Conservation (phyloP, 1,140 invertebrate genomes). For the Ostrea edulis region DNA sequence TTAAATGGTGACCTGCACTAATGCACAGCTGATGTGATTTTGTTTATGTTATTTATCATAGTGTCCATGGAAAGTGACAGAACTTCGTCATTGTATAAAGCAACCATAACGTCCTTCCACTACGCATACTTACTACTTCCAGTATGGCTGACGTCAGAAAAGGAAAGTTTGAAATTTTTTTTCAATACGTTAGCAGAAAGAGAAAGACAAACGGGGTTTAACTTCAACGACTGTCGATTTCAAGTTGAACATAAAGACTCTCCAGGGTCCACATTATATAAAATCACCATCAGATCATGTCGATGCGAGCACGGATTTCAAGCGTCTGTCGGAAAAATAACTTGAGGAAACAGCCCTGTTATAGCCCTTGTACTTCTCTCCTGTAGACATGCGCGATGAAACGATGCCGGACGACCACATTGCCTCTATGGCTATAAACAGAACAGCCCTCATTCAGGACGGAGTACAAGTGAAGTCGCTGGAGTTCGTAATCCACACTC, state of each 20-base stretch:
- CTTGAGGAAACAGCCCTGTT: not conserved
- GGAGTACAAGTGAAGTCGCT: not conserved
- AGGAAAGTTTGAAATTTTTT: not conserved
- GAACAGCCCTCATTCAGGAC: not conserved
- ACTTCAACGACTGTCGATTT: constrained; percentile 11
- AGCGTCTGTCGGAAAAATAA: constrained; percentile 1
- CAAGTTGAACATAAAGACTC: not conserved
- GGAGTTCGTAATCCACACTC: not conserved
- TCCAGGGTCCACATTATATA: not conserved
- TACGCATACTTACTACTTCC: not conserved
- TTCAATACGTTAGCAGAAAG: not conserved
- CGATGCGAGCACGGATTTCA: not conserved
- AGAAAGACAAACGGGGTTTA: not conserved
- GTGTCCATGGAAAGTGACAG: not conserved
- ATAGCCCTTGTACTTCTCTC: not conserved
- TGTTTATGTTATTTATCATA: not conserved
- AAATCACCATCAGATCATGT: not conserved
- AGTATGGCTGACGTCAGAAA: not conserved
- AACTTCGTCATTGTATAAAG: not conserved
- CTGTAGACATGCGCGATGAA: not conserved
- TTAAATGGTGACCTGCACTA: too few species aligned
- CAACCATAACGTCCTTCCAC: not conserved
- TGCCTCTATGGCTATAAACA: not conserved
- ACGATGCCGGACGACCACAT: not conserved
- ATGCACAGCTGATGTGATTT: too few species aligned